A percentile compares a stretch with the other conserved stretches of the same genome.
Conservation (phyloP, 2,797 vertebrate species). For the Helicolenus hilgendorfi region DNA sequence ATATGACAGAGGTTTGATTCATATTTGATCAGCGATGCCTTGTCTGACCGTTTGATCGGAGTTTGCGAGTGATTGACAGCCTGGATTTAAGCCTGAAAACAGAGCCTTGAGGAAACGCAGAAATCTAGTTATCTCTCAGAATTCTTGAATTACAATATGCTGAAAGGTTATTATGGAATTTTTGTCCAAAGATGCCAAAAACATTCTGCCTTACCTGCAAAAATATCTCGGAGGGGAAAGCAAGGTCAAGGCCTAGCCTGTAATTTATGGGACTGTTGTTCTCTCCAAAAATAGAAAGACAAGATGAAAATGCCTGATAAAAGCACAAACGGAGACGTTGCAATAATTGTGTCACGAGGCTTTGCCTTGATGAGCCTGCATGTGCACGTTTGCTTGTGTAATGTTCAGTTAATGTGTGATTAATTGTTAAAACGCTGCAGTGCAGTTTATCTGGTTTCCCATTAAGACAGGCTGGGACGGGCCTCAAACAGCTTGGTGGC, state of each 20-base stretch:
- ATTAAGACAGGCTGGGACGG: conserved; percentile 56
- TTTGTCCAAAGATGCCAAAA: no score
- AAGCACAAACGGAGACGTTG: background rate
- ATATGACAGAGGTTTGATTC: no score
- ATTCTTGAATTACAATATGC: no score
- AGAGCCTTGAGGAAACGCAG: no score
- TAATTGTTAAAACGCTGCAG: background rate
- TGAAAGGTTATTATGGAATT: no score
- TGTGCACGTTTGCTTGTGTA: background rate
- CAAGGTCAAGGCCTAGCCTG: background rate
- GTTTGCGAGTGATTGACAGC: no score
- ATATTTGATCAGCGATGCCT: no score
- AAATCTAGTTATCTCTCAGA: no score
- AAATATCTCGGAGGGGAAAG: background rate
- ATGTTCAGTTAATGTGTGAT: background rate
- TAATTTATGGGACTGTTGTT: background rate
- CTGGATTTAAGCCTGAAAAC: no score
- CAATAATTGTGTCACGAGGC: background rate
- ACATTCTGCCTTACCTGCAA: background rate
- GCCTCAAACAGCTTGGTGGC: background rate
- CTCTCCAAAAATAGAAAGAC: background rate
- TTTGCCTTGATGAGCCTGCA: background rate
- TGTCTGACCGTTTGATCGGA: no score
- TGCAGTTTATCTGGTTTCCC: conserved; percentile 39
- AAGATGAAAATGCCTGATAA: background rate